These are phyloP conservation scores for Iselma pallidipennis DNA, from an alignment of 2,888 invertebrate genomes.

Conservation along the genomic window DNA sequence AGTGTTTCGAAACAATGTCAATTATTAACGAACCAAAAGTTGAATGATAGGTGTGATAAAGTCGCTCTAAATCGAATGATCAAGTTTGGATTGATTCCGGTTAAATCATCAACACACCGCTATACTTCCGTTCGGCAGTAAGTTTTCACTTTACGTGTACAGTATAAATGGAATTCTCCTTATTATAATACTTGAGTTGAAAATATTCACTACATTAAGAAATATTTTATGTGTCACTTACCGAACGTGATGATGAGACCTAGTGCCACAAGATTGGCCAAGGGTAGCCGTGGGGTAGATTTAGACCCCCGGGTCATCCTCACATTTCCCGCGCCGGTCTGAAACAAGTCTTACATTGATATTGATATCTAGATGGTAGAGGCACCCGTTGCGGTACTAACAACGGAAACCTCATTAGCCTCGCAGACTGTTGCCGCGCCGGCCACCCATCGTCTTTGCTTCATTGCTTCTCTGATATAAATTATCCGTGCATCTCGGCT, in stretches of 20 bases:
- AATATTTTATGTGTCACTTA: constrained; percentile 16
- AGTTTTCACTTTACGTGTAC: background rate
- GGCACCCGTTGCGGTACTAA: constrained; percentile 38
- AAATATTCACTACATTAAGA: too few species aligned
- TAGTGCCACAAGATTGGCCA: constrained; percentile 22
- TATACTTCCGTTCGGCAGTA: too few species aligned
- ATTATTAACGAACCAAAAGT: too few species aligned
- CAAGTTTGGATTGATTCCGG: too few species aligned
- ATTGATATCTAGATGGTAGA: constrained; percentile 31
- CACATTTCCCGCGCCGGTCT: constrained; percentile 37
- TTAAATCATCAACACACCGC: too few species aligned
- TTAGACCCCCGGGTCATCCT: constrained; percentile 30
- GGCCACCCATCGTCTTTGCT: constrained; percentile 44
- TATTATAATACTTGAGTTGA: too few species aligned
- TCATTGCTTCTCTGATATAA: constrained; percentile 51
- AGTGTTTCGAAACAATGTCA: too few species aligned
- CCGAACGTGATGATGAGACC: constrained; percentile 28
- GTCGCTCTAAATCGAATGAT: too few species aligned
- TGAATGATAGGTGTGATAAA: too few species aligned
- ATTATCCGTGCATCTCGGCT: constrained; percentile 46
- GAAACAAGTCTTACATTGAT: constrained; percentile 32
- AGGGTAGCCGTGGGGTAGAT: constrained; percentile 19
- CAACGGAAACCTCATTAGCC: constrained; percentile 45
- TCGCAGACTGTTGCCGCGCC: constrained; percentile 42
- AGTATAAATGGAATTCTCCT: background rate